Evolutionary conservation across 2,797 vertebrate genomes (phyloP), one percentile per base, ranked within the genome.

Genomic region (Rhabdophis nuchalis): DNA sequence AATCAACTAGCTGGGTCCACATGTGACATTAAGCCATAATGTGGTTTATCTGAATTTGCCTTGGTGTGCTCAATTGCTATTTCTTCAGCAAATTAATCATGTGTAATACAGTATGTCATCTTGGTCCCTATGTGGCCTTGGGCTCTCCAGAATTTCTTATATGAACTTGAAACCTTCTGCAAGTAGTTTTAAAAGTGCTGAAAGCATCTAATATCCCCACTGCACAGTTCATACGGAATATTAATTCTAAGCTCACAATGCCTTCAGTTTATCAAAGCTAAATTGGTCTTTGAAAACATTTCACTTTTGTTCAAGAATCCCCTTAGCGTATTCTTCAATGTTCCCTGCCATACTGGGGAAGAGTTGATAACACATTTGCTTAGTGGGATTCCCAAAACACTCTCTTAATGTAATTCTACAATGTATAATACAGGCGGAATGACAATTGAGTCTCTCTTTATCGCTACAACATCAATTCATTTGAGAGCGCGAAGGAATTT

Each of bases 351-450:
- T n/a, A 94, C 60, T 91, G 87, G 14, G 87, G 91, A 95, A 94
- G 13, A 95, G 52, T 0, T 95, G 87, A 93, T 4, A 93, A 61
- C 90, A 91, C 91, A 91, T 95, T 95, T 92, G 89, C 60, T 87
- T 52, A 92, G 90, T 77, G 85, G 1, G 29, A 90, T 68, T 90
- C 92, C 89, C 89, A 27, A 53, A 77, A 92, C 94, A 96, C 94
- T 95, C 92, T 92, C 91, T 87, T 95, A 91, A 50, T 20, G 93
- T 93, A 88, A 95, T 96, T 91, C 95, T 94, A 92, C 90, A 91
- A 93, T 93, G 88, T 68, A 92, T 2, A 87, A 1, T 91, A 85
- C 52, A 95, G 90, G 91, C 89, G 41, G 90, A 91, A 94, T 90
- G 91, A 85, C 95, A 96, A 54, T 92, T 93, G 95, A 87, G 50